Percentiles rank a stretch among this genome's conserved stretches.
phyloP scores from a whole-genome alignment of 2,113 vertebrate species.

The Bagarius yarrelli region DNA sequence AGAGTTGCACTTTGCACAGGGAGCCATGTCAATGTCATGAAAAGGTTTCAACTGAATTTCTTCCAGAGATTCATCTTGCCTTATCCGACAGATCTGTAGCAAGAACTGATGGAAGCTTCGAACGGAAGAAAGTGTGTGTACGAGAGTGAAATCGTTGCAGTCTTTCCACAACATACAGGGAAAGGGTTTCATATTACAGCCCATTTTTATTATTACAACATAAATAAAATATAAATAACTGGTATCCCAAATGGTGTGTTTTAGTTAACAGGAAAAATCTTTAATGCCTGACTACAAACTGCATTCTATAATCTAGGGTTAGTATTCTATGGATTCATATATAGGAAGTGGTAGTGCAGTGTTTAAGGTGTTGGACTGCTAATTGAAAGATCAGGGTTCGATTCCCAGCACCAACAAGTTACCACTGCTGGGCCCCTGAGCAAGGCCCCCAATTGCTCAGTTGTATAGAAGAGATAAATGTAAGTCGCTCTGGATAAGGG shows the following conservation, averaged over 20 bases:
- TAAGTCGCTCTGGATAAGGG: no score
- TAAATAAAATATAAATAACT: not conserved
- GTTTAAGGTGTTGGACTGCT: no score
- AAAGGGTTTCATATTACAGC: not conserved
- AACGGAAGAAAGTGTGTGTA: constrained; percentile 13
- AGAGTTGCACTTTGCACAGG: constrained; percentile 17
- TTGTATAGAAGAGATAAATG: no score
- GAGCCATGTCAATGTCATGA: constrained; percentile 28
- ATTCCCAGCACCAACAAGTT: no score
- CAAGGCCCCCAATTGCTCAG: no score
- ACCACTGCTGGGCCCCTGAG: no score
- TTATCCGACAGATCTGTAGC: constrained; percentile 45
- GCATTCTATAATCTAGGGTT: not conserved
- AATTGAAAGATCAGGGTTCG: no score
- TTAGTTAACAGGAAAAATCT: not conserved
- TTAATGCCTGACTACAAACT: not conserved
- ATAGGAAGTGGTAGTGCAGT: no score
- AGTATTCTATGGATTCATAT: not conserved
- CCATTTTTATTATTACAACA: not conserved
- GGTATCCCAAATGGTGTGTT: not conserved
- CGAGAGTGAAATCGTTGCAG: not conserved
- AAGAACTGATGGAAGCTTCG: constrained; percentile 27
- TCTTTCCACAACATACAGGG: not conserved
- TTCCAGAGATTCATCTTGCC: constrained; percentile 40
- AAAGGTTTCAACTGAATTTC: constrained; percentile 38